phyloP scores from a whole-genome alignment of 2,113 vertebrate species.

The Malurus elegans region DNA sequence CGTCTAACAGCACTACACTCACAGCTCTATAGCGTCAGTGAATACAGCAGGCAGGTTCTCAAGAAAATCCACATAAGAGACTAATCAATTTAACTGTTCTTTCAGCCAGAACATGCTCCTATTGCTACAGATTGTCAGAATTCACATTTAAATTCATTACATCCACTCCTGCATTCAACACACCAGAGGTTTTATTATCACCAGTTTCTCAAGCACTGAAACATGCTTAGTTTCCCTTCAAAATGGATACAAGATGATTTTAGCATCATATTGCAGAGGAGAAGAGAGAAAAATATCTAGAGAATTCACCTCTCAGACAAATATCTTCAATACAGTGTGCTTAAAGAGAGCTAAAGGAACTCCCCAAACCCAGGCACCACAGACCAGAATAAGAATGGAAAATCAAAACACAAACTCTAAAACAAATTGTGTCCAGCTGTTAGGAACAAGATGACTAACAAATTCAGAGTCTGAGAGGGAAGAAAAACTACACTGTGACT shows the following conservation, averaged over 20 bases:
- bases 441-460: background rate
- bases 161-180: background rate
- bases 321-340: background rate
- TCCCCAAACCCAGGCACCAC: background rate
- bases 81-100: constrained; percentile 17
- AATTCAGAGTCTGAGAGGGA: background rate
- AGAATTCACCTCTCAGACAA: background rate
- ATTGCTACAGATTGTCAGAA: background rate
- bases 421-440: background rate
- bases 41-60: background rate
- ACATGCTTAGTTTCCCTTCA: background rate
- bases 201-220: background rate
- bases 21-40: background rate
- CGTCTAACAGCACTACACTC: background rate
- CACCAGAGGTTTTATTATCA: background rate
- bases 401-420: background rate
- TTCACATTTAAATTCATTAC: background rate
- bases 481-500: background rate
- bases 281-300: background rate
- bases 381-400: background rate
- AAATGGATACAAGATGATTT: background rate
- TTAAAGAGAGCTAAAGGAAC: background rate
- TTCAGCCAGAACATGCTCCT: background rate
- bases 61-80: constrained; percentile 3
- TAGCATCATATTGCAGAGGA: background rate